Conservation (phyloP, 2,888 invertebrate genomes). For the Dynastes maya region DNA sequence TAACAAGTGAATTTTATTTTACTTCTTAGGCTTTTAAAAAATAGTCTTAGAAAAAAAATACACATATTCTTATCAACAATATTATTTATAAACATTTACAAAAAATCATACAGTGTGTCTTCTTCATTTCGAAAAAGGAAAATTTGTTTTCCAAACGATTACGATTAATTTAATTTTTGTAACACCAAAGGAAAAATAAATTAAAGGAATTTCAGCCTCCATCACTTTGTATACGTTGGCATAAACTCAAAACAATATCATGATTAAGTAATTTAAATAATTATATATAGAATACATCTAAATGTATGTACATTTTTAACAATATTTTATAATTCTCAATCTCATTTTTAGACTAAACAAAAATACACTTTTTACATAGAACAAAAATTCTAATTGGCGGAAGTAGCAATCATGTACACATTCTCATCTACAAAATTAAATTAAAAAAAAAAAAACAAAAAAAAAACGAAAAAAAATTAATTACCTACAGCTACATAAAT, state of each 20-base stretch:
- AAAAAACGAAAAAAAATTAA: constrained; percentile 9
- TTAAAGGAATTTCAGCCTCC: constrained; percentile 49
- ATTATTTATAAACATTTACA: constrained; percentile 54
- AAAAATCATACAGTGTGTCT: constrained; percentile 48
- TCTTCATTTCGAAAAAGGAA: constrained; percentile 26
- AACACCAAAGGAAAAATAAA: constrained; percentile 43
- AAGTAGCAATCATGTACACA: constrained; percentile 41
- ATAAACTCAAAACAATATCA: constrained; percentile 14
- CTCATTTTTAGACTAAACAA: constrained; percentile 26
- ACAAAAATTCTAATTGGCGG: constrained; percentile 5
- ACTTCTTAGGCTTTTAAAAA: constrained; percentile 47
- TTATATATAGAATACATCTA: constrained; percentile 40
- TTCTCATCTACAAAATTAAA: constrained; percentile 21
- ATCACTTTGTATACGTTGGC: constrained; percentile 18
- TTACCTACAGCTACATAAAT: constrained; percentile 35
- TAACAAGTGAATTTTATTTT: constrained; percentile 49
- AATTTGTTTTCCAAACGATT: constrained; percentile 19
- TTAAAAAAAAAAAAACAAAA: not conserved
- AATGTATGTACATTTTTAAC: constrained; percentile 40
- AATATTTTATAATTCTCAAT: constrained; percentile 15
- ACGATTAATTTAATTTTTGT: constrained; percentile 25
- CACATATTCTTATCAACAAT: constrained; percentile 53
- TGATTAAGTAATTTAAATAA: constrained; percentile 26
- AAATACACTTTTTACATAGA: constrained; percentile 42
- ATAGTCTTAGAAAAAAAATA: constrained; percentile 52